Base-by-base conservation (phyloP, 2,113 vertebrate genomes). In the Strix uralensis region DNA sequence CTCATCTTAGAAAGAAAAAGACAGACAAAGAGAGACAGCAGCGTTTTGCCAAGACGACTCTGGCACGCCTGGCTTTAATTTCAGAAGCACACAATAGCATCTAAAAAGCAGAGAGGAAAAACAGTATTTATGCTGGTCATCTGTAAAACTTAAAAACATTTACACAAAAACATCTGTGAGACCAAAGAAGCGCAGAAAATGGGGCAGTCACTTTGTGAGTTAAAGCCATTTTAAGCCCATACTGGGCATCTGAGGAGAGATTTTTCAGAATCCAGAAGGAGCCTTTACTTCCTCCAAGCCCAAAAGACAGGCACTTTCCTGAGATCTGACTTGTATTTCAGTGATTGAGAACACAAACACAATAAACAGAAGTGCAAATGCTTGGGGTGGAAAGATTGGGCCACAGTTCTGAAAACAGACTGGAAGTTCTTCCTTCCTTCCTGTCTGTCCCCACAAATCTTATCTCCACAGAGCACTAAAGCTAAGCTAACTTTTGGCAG, bases 311-410 rank as follows among this genome's bases (percentile, higher is more conserved):
- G 58, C 18, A 29, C 17, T 9, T 36, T 23, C 21, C 90, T 9
- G 18, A 52, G 7, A 55, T 47, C 23, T 15, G 15, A 67, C 9
- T 21, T 46, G 6, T 5, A 36, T 22, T 30, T 61, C 42, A 9
- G 3, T 11, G 32, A 78, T 0, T 18, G 15, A 6, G 4, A 36
- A 38, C 32, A 55, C 0, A 0, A 62, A 23, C 18, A 15, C 7
- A 57, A 27, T 17, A 13, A 34, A 62, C 8, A 72, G 5, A 65
- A 65, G 13, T 6, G 13, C 34, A 38, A 34, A 29, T 8, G 3
- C 27, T 36, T 66, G 5, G 7, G 21, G 25, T 23, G 57, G 16
- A 62, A 12, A 82, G n/a, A 62, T 0, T 19, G 15, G 46, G 66
- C 2, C 42, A 25, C 36, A 23, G 11, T 25, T 20, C n/a, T 59